phyloP scores from a whole-genome alignment of 1,140 invertebrate species.

The Colletes latitarsis region DNA sequence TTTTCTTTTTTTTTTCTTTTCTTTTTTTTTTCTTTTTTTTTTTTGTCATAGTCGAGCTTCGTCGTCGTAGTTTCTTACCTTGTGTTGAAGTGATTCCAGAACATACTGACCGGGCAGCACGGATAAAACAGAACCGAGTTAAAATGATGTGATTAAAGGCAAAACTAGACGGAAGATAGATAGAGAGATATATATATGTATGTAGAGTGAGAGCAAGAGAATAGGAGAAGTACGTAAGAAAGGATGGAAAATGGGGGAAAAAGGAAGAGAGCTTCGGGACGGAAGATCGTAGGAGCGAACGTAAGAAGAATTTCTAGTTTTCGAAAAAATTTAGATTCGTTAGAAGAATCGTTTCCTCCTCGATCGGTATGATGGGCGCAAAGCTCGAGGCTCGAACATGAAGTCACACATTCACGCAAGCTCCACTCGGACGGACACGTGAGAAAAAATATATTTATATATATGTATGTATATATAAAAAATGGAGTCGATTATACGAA shows the following conservation, averaged over 20 bases:
- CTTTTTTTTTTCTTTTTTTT: neutral
- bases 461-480: too few species aligned
- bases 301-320: slow-evolving; percentile 19
- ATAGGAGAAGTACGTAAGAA: slow-evolving; percentile 24
- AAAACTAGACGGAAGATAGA: slow-evolving; percentile 70
- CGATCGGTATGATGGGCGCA: slow-evolving; percentile 47
- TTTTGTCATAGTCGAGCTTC: slow-evolving; percentile 39
- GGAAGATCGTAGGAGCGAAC: neutral
- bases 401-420: slow-evolving; percentile 76
- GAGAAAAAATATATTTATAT: slow-evolving; percentile 68
- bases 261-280: slow-evolving; percentile 30
- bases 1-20: neutral
- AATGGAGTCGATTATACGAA: slow-evolving; percentile 20
- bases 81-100: slow-evolving; percentile 99
- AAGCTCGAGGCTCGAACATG: slow-evolving; percentile 72
- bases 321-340: slow-evolving; percentile 38
- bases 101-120: slow-evolving; percentile 92
- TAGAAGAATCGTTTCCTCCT: slow-evolving; percentile 13
- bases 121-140: slow-evolving; percentile 83
- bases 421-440: slow-evolving; percentile 74
- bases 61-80: slow-evolving; percentile 88
- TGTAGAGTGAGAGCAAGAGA: neutral
- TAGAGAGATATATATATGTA: neutral
- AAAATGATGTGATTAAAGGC: slow-evolving; percentile 78
- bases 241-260: slow-evolving; percentile 4